Conservation (phyloP, 2,888 invertebrate species). For the Metallyticus violacea region DNA sequence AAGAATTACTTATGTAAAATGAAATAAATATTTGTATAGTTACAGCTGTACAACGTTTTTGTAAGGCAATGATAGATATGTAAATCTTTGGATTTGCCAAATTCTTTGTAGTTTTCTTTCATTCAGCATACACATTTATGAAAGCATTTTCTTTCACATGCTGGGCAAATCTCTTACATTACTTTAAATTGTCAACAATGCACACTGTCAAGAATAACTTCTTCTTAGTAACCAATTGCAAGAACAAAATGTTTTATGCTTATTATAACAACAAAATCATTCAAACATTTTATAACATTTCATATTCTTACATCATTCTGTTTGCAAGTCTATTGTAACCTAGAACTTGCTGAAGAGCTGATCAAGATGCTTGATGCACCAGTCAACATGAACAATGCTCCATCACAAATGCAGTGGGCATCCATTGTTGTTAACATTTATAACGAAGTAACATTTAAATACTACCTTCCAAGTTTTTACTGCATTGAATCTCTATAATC, state of each 20-base stretch:
- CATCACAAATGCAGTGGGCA: slow-evolving; percentile 5
- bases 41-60: slow-evolving; percentile 31
- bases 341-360: not conserved
- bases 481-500: not conserved
- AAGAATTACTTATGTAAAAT: slow-evolving; percentile 14
- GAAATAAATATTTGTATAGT: slow-evolving; percentile 24
- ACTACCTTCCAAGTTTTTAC: not conserved
- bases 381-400: not conserved
- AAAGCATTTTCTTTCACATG: not conserved
- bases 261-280: not conserved
- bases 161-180: slow-evolving; percentile 2
- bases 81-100: slow-evolving; percentile 32
- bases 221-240: not conserved
- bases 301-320: not conserved
- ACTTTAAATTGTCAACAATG: slow-evolving; percentile 19
- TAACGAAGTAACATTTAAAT: not conserved
- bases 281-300: not conserved
- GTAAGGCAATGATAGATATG: slow-evolving; percentile 36
- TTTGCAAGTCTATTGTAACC: not conserved
- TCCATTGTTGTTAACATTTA: not conserved
- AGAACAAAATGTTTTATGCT: not conserved
- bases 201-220: slow-evolving; percentile 23
- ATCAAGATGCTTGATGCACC: not conserved
- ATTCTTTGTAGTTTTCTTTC: slow-evolving; percentile 21
- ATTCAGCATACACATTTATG: not conserved